Conservation (phyloP, 2,113 vertebrate genomes). For the Zosterops borbonicus region DNA sequence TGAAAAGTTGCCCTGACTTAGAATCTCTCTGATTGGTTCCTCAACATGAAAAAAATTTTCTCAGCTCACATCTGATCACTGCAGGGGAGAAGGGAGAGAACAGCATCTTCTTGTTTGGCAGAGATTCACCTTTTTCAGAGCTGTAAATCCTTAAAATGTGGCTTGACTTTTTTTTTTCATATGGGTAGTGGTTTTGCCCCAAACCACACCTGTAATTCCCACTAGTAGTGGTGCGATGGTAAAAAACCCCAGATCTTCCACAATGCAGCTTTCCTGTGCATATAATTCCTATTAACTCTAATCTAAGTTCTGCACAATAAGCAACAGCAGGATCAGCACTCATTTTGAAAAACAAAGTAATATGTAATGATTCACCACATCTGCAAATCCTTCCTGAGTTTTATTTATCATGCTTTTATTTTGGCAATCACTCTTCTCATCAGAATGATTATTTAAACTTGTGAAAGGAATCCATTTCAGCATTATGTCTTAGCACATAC, state of each 20-base stretch:
- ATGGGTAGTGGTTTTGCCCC: background rate
- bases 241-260: background rate
- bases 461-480: constrained; percentile 51
- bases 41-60: background rate
- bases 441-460: constrained; percentile 52
- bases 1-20: background rate
- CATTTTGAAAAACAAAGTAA: constrained; percentile 41
- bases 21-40: background rate
- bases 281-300: background rate
- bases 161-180: background rate
- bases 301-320: background rate
- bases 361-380: constrained; percentile 14
- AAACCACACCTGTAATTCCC: background rate
- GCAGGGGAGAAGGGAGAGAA: background rate
- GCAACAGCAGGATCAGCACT: background rate
- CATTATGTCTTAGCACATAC: constrained; percentile 51
- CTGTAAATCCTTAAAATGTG: background rate
- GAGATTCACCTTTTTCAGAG: background rate
- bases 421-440: constrained; percentile 49
- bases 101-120: background rate
- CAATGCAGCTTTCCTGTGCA: background rate
- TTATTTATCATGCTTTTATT: constrained; percentile 59
- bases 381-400: constrained; percentile 37
- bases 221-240: background rate
- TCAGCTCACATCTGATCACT: background rate